phyloP scores from a whole-genome alignment of 2,888 invertebrate species.

The Tribolium freemani region DNA sequence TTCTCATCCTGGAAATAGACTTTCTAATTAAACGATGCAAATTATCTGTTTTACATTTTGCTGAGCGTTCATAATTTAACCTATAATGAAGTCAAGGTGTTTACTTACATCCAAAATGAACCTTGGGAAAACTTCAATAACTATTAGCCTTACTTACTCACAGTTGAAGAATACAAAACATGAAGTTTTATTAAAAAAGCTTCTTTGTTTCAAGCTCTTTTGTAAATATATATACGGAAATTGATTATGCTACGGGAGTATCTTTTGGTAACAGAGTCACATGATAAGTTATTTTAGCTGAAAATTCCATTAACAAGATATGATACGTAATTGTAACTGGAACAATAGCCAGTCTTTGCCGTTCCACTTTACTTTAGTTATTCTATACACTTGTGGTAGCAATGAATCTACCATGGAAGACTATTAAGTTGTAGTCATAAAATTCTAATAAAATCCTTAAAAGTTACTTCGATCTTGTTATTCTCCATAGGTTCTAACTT shows the following conservation, averaged over 20 bases:
- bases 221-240: background rate
- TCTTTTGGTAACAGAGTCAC: background rate
- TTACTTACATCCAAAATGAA: background rate
- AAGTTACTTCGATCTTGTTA: background rate
- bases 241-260: background rate
- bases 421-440: background rate
- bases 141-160: conserved; percentile 3
- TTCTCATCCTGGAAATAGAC: conserved; percentile 13
- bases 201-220: background rate
- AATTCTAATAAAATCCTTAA: background rate
- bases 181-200: background rate
- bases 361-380: background rate
- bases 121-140: background rate
- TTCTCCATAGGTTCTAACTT: background rate
- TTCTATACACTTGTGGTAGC: background rate
- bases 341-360: background rate
- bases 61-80: conserved; percentile 12
- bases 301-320: background rate
- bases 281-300: background rate
- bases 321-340: background rate
- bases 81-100: conserved; percentile 11
- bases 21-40: conserved; percentile 36
- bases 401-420: background rate
- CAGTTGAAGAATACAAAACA: background rate
- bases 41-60: conserved; percentile 23